Conservation (phyloP, 2,113 vertebrate species). For the Alligator mississippiensis region DNA sequence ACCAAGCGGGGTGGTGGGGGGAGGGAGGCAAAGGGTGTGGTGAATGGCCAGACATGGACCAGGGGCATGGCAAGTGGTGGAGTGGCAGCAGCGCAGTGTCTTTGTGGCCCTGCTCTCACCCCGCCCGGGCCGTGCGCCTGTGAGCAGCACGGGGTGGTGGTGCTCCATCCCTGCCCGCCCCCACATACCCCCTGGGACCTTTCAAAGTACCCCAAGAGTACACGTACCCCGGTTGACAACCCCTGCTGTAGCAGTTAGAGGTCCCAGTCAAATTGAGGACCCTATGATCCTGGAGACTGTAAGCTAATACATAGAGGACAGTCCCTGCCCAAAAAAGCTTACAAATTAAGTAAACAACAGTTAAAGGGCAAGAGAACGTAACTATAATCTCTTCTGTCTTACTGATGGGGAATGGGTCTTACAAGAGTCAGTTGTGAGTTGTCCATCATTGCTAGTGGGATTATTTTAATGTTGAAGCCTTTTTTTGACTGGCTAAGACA, state of each 20-base stretch:
- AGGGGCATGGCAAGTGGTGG: no score
- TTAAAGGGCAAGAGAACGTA: not conserved
- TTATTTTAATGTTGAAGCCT: not conserved
- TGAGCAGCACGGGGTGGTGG: no score
- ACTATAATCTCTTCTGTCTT: not conserved
- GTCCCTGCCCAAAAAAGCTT: not conserved
- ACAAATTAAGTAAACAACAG: not conserved
- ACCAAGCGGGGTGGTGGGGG: no score
- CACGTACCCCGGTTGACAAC: no score
- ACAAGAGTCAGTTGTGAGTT: not conserved
- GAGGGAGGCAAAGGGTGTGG: no score
- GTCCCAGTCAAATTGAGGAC: not conserved
- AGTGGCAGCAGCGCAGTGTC: no score
- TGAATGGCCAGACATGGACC: no score
- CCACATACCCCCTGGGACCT: no score
- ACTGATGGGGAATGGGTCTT: not conserved
- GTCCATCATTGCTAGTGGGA: not conserved
- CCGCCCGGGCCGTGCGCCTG: no score
- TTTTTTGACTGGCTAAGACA: not conserved
- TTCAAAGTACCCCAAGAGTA: no score
- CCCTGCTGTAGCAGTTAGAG: not conserved
- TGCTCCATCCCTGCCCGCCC: no score
- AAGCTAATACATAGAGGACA: not conserved
- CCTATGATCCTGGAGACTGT: not conserved
- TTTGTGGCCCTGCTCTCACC: no score